Evolutionary conservation across 2,888 invertebrate genomes (phyloP), one percentile per base, ranked within the genome.

Genomic region (Leucophora obtusa): DNA sequence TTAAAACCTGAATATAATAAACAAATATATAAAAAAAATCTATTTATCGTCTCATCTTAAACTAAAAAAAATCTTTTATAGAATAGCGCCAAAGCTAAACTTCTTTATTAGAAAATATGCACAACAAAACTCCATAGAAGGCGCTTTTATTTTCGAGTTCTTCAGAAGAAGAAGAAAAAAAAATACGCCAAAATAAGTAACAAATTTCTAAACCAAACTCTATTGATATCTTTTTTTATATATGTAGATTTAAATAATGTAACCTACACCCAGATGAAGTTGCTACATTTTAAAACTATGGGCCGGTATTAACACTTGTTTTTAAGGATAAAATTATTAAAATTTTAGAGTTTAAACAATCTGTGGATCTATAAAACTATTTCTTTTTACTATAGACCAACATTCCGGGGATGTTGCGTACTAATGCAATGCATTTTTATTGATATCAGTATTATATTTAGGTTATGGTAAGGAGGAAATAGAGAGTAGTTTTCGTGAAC

Each of bases 81-180:
- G 54, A 54, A 35, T 43, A 74, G 58, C 53, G 58, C 73, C 69
- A 69, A 70, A 70, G 59, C 50, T 47, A 21, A 65, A 47, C 21
- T 73, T 73, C 68, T 71, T 78, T 79, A 65, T 74, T 68, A 68
- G 62, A 68, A 58, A 54, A 54, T 21, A 17, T 50, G 53, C 35
- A 51, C 17, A 7, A 24, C 11, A n/a, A 14, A 65, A 14, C 15
- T 18, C 70, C 54, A 50, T 62, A 77, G 33, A 28, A 77, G 71
- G 53, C 15, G 53, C 15, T 43, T 43, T 65, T 58, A 18, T 35
- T 63, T 63, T 63, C 18, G n/a, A 43, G 43, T 51, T 51, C 15
- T 28, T 11, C 8, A 18, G 65, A n/a, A n/a, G n/a, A n/a, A n/a
- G n/a, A n/a, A n/a, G 10, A 58, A 59, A 43, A 18, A 24, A 33